Percentiles rank a stretch among this genome's conserved stretches.
Evolutionary conservation across 2,888 invertebrate genomes (phyloP).

Genomic region (Fragum whitleyi): DNA sequence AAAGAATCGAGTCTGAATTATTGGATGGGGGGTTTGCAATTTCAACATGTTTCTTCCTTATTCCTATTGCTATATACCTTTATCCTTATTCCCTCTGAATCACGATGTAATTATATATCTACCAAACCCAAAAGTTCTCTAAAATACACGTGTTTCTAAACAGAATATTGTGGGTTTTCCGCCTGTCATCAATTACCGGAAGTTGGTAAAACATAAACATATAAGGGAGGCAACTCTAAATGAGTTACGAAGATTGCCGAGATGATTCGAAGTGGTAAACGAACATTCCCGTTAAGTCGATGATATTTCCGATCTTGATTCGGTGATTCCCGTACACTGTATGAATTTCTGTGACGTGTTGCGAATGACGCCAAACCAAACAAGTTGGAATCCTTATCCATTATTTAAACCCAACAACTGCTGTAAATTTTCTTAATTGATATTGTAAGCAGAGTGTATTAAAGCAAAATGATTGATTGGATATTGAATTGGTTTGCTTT

Average conservation of each 20-base stretch:
- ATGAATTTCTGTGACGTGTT: conserved; percentile 6
- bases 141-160: background rate
- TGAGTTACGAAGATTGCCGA: background rate
- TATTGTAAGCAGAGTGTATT: too few species aligned
- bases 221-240: conserved; percentile 23
- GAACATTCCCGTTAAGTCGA: background rate
- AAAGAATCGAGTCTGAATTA: too few species aligned
- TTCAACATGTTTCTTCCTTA: too few species aligned
- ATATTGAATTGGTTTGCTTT: conserved; percentile 13
- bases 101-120: too few species aligned
- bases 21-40: too few species aligned
- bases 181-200: conserved; percentile 14
- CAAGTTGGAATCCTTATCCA: background rate
- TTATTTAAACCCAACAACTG: too few species aligned
- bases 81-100: too few species aligned
- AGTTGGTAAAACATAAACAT: conserved; percentile 7
- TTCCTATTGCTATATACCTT: too few species aligned
- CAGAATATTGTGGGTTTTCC: background rate
- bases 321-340: background rate
- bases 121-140: background rate
- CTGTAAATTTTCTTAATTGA: too few species aligned
- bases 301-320: background rate
- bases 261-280: background rate
- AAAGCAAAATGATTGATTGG: conserved; percentile 10
- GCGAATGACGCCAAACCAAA: conserved; percentile 15